Evolutionary conservation across 2,888 invertebrate genomes (phyloP).

Genomic region (Hylaea fasciaria): DNA sequence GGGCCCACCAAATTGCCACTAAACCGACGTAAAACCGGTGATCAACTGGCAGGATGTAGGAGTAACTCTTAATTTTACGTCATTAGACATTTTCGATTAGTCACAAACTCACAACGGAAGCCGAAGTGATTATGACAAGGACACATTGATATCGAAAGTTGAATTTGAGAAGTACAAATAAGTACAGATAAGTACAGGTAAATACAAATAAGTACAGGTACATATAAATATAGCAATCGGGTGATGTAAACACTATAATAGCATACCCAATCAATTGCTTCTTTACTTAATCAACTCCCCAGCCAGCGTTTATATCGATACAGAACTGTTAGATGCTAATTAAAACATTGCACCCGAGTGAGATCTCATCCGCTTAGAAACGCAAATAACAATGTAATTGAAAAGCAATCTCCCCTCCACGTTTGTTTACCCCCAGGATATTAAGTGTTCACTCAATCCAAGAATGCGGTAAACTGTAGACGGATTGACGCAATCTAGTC

Average conservation of each 20-base stretch:
- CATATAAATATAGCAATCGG: no score
- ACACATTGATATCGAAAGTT: constrained; percentile 6
- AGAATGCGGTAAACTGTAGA: constrained; percentile 42
- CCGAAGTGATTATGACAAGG: constrained; percentile 1
- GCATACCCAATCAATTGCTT: not conserved
- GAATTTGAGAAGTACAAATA: not conserved
- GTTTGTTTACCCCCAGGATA: constrained; percentile 39
- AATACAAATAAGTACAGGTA: no score
- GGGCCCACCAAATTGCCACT: no score
- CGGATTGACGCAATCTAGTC: constrained; percentile 56
- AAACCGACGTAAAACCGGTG: constrained; percentile 16
- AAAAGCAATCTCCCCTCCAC: constrained; percentile 28
- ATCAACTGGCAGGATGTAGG: constrained; percentile 29
- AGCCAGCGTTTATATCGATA: constrained; percentile 7
- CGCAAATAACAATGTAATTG: constrained; percentile 36
- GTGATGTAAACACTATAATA: no score
- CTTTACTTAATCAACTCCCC: constrained; percentile 12
- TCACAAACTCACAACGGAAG: constrained; percentile 15
- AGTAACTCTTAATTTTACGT: constrained; percentile 11
- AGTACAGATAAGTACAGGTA: not conserved
- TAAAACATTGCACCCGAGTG: constrained; percentile 24
- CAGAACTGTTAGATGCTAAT: constrained; percentile 15
- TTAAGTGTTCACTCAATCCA: constrained; percentile 39
- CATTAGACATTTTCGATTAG: constrained; percentile 9
- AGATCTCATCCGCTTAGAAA: constrained; percentile 17